Percentiles rank a stretch among this genome's conserved stretches.
These are phyloP conservation scores for Diplazon laetatorius DNA, from an alignment of 2,888 invertebrate genomes.

Conservation along the genomic window DNA sequence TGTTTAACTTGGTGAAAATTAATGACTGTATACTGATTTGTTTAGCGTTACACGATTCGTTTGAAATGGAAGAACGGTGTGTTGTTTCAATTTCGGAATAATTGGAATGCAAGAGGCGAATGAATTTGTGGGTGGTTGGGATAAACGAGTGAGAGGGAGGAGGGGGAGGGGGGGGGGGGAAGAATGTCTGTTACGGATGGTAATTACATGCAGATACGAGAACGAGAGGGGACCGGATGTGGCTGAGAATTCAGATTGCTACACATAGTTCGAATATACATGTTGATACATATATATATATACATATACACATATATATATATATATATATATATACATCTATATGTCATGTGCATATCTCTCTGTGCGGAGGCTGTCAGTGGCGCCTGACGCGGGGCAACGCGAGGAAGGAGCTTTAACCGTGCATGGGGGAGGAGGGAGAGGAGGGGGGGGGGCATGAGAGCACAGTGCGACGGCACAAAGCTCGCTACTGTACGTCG, in stretches of 20 bases:
- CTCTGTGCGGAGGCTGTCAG: constrained; percentile 13
- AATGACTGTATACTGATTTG: too few relatives aligned
- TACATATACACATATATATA: too few relatives aligned
- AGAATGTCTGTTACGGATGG: neutral
- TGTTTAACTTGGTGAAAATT: too few relatives aligned
- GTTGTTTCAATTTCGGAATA: too few relatives aligned
- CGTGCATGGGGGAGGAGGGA: too few relatives aligned
- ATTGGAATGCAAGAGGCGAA: neutral
- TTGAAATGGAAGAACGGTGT: too few relatives aligned
- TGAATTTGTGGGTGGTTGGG: neutral
- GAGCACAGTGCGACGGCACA: constrained; percentile 24
- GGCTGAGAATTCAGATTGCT: constrained; percentile 20
- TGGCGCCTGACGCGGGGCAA: constrained; percentile 19
- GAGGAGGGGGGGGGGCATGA: too few relatives aligned
- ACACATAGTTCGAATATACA: constrained; percentile 17
- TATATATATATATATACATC: constrained; percentile 14
- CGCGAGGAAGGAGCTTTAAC: constrained; percentile 50
- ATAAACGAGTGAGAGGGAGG: too few relatives aligned
- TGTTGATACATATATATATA: too few relatives aligned
- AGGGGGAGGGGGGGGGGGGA: too few relatives aligned
- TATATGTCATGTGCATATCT: constrained; percentile 16
- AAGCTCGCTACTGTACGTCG: constrained; percentile 34
- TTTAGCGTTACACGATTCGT: too few relatives aligned
- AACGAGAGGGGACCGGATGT: constrained; percentile 17
- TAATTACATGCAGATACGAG: constrained; percentile 4